Evolutionary conservation across 2,113 vertebrate genomes (phyloP).

Genomic region (Thryonomys swinderianus): DNA sequence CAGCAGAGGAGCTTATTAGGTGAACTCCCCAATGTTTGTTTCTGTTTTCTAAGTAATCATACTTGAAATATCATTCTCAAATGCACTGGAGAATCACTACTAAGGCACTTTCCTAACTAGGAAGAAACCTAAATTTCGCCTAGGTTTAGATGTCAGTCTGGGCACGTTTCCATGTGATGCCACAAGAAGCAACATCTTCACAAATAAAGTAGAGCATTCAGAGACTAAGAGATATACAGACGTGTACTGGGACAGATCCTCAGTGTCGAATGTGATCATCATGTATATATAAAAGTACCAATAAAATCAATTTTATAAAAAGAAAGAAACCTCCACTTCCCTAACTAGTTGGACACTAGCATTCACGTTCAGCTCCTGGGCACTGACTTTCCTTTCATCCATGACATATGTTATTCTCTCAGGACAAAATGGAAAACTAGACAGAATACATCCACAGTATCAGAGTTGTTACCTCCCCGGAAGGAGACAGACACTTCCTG

Average conservation of each 20-base stretch:
- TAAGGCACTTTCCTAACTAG: background rate
- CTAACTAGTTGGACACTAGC: background rate
- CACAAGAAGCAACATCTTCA: background rate
- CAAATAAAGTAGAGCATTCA: background rate
- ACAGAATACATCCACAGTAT: background rate
- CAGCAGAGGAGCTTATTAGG: conserved; percentile 3
- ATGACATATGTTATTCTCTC: background rate
- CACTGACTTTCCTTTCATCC: background rate
- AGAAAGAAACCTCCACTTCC: background rate
- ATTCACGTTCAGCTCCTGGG: background rate
- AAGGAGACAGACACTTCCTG: background rate
- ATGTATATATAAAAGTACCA: too few species aligned
- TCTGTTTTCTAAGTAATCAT: background rate
- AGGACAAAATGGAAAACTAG: background rate
- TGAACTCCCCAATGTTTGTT: background rate
- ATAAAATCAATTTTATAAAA: too few species aligned
- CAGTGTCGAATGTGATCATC: too few species aligned
- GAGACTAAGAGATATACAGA: background rate
- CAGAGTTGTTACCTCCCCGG: background rate
- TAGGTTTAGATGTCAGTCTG: background rate
- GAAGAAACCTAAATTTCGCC: background rate
- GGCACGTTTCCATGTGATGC: background rate
- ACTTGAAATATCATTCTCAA: background rate
- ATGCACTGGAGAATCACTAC: background rate
- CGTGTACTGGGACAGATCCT: too few species aligned